Percentiles rank a stretch among this genome's conserved stretches.
Conservation (phyloP, 2,797 vertebrate genomes). For the Cottoperca gobio region DNA sequence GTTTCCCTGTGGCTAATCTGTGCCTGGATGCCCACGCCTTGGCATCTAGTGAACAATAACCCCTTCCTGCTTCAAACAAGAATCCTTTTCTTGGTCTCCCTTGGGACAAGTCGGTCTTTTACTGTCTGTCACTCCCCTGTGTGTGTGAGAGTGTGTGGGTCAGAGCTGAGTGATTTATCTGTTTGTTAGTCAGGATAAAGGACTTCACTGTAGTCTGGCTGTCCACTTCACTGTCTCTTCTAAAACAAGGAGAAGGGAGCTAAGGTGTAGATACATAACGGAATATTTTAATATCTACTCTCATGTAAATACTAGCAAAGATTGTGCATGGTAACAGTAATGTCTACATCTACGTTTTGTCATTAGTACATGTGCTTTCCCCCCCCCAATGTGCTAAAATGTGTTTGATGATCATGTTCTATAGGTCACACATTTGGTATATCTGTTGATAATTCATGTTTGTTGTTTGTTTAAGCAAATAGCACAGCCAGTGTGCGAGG, state of each 20-base stretch:
- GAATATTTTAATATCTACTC: not conserved
- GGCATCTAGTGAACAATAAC: constrained; percentile 83
- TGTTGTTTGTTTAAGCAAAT: not conserved
- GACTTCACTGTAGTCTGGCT: constrained; percentile 64
- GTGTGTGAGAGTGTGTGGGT: constrained; percentile 50
- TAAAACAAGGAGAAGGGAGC: constrained; percentile 29
- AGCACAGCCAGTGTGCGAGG: not conserved
- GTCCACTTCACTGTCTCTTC: constrained; percentile 49
- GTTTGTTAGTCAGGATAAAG: constrained; percentile 61
- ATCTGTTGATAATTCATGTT: not conserved
- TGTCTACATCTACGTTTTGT: not conserved
- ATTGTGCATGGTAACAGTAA: not conserved
- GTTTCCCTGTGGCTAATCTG: constrained; percentile 89
- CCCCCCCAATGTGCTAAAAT: not conserved
- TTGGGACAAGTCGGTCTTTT: constrained; percentile 58
- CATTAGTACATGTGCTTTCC: not conserved
- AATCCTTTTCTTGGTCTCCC: constrained; percentile 75
- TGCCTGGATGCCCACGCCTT: constrained; percentile 87
- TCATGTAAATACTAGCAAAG: constrained; percentile 1
- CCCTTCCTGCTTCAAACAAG: constrained; percentile 83
- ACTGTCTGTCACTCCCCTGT: constrained; percentile 50
- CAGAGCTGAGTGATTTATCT: constrained; percentile 67
- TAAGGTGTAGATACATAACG: constrained; percentile 13
- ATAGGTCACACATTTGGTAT: not conserved
- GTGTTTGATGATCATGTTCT: not conserved